Percentiles rank a stretch among this genome's conserved stretches.
phyloP scores from a whole-genome alignment of 1,140 invertebrate genomes.

The Drosophila cardini region DNA sequence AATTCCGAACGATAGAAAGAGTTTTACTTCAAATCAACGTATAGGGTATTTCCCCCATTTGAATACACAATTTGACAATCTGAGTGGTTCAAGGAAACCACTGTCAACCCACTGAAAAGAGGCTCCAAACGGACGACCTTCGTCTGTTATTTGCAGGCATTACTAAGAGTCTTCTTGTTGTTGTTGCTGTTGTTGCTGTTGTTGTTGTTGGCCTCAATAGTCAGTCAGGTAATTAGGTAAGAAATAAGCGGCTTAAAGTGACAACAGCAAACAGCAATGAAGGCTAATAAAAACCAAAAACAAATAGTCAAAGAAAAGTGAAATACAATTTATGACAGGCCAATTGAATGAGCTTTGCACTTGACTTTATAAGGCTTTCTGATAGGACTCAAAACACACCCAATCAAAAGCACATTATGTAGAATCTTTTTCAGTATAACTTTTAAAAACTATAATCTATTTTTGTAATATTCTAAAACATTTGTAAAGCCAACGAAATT shows the following conservation, averaged over 20 bases:
- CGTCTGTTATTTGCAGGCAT: conserved; percentile 36
- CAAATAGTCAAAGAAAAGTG: conserved; percentile 33
- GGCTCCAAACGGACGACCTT: conserved; percentile 19
- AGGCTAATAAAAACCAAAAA: conserved; percentile 42
- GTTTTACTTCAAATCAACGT: neutral
- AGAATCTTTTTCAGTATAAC: neutral
- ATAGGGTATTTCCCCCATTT: neutral
- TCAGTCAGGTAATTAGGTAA: conserved; percentile 75
- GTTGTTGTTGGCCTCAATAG: conserved; percentile 55
- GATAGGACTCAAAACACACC: conserved; percentile 12
- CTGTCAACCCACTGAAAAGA: conserved; percentile 8
- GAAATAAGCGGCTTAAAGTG: conserved; percentile 72
- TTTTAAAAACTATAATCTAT: neutral
- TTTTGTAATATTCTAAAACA: neutral
- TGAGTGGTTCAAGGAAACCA: conserved; percentile 18
- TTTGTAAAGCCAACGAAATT: conserved; percentile 22
- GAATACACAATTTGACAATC: neutral
- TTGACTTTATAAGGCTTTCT: conserved; percentile 6
- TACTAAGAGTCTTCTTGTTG: conserved; percentile 43
- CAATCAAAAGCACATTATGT: neutral
- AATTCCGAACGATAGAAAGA: neutral
- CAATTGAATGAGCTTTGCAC: conserved; percentile 13
- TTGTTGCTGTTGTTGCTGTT: conserved; percentile 20
- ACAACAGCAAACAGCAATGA: conserved; percentile 48
- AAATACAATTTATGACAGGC: conserved; percentile 33